Conservation (phyloP, 2,113 vertebrate species). For the Antidorcas marsupialis region DNA sequence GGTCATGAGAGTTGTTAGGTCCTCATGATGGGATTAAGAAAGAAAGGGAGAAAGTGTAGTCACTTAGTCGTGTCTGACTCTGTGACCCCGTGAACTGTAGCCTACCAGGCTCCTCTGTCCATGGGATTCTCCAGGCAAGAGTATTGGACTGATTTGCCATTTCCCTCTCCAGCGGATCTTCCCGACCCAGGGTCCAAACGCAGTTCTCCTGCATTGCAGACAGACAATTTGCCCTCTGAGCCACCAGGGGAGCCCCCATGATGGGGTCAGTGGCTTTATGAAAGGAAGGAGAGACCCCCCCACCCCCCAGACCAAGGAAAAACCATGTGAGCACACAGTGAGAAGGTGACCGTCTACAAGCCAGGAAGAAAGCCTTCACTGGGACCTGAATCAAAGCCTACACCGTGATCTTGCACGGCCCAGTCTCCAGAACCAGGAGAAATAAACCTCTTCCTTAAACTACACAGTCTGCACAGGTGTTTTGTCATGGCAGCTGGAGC, state of each 20-base stretch:
- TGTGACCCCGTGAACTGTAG: rapidly evolving
- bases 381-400: background rate
- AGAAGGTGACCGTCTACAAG: background rate
- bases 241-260: background rate
- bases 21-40: background rate
- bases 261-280: background rate
- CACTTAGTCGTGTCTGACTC: background rate
- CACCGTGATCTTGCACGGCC: background rate
- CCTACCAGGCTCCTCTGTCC: background rate
- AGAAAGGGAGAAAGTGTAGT: background rate
- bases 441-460: background rate
- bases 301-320: background rate
- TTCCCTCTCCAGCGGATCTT: background rate
- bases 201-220: background rate
- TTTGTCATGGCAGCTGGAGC: background rate
- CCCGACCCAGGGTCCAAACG: background rate
- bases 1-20: background rate
- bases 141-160: background rate
- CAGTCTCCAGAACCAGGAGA: background rate
- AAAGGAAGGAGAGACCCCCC: background rate
- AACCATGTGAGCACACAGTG: background rate
- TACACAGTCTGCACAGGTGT: background rate
- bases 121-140: background rate
- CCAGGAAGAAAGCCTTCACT: background rate
- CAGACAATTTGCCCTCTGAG: background rate